Evolutionary conservation across 64 coral and sea anemone genomes (phyloP).

Genomic region (Exaiptasia diaphana): DNA sequence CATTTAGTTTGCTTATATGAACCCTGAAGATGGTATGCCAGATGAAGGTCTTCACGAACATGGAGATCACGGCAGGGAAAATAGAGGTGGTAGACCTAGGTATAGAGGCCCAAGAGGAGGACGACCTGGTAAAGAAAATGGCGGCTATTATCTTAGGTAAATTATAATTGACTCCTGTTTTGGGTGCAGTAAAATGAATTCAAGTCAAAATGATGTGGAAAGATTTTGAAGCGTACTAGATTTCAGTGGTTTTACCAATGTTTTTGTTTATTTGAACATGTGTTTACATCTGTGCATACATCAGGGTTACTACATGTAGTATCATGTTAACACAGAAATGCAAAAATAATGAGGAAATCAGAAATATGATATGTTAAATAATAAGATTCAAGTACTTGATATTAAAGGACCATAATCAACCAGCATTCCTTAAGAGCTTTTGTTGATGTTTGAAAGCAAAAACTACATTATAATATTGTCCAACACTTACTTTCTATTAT

Average conservation of each 20-base stretch:
- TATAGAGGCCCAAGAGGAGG: slow-evolving; percentile 15
- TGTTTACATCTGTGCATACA: neutral
- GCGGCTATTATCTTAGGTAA: neutral
- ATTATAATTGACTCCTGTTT: neutral
- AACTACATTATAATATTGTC: too few relatives aligned
- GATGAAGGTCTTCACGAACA: neutral
- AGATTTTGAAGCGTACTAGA: neutral
- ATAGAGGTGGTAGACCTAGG: neutral
- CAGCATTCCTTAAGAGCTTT: too few relatives aligned
- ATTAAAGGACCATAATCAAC: too few relatives aligned
- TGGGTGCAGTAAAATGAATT: neutral
- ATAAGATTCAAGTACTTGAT: too few relatives aligned
- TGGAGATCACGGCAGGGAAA: neutral
- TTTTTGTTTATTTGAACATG: neutral
- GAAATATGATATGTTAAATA: too few relatives aligned
- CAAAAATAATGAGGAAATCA: too few relatives aligned
- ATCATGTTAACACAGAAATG: neutral
- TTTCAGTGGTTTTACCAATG: neutral
- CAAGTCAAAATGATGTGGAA: neutral
- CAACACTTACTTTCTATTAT: too few relatives aligned
- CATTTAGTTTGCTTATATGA: slow-evolving; percentile 7
- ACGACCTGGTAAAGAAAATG: slow-evolving; percentile 1
- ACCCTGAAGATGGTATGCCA: slow-evolving; percentile 5
- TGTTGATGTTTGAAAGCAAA: too few relatives aligned
- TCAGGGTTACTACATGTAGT: neutral